Evolutionary conservation across 2,888 invertebrate genomes (phyloP).

Genomic region (Melanostoma mellinum): DNA sequence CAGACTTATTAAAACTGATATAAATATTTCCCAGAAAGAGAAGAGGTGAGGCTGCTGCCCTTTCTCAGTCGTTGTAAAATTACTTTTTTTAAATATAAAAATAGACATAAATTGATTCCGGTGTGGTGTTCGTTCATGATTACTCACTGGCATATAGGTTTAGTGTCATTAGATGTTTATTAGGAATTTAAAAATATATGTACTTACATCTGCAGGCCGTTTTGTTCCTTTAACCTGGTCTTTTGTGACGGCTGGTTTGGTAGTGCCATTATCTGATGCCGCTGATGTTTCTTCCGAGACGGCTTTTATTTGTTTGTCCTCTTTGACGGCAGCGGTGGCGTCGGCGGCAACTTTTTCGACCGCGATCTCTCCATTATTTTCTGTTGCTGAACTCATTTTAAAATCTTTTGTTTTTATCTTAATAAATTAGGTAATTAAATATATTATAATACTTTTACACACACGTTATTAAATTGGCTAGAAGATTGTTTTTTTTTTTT

Average conservation of each 20-base stretch:
- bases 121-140: constrained; percentile 42
- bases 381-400: constrained; percentile 89
- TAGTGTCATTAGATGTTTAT: constrained; percentile 9
- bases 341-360: constrained; percentile 87
- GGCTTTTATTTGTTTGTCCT: constrained; percentile 81
- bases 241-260: constrained; percentile 86
- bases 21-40: constrained; percentile 28
- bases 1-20: constrained; percentile 25
- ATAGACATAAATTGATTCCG: constrained; percentile 69
- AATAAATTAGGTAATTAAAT: constrained; percentile 44
- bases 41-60: constrained; percentile 65
- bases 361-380: constrained; percentile 89
- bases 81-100: constrained; percentile 60
- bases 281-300: constrained; percentile 76
- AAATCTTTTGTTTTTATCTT: constrained; percentile 74
- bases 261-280: constrained; percentile 80
- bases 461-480: constrained; percentile 58
- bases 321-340: constrained; percentile 80
- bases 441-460: constrained; percentile 50
- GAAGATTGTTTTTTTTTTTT: constrained; percentile 62
- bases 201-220: constrained; percentile 91
- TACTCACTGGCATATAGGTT: constrained; percentile 41
- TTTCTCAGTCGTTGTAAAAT: constrained; percentile 67
- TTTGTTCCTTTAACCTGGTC: constrained; percentile 89
- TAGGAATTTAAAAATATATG: constrained; percentile 19